Conservation (phyloP, 2,797 vertebrate species). For the Chloroceryle inda region DNA sequence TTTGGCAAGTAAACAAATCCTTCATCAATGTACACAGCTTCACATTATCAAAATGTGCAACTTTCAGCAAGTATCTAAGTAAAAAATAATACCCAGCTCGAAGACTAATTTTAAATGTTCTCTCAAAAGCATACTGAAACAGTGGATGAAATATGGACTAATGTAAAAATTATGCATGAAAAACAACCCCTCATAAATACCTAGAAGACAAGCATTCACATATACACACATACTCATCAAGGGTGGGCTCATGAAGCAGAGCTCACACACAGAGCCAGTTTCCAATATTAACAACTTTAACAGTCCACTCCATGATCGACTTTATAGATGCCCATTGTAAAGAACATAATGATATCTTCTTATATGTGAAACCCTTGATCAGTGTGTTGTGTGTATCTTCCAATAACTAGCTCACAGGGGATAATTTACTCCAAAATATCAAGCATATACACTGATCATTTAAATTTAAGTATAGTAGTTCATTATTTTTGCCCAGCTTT, state of each 20-base stretch:
- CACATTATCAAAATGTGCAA: background rate
- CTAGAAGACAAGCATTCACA: background rate
- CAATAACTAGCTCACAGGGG: background rate
- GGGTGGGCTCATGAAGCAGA: background rate
- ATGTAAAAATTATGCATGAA: background rate
- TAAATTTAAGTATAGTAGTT: background rate
- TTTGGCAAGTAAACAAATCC: background rate
- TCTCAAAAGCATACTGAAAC: background rate
- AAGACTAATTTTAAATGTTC: background rate
- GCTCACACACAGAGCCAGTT: background rate
- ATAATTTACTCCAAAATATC: background rate
- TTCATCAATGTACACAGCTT: background rate
- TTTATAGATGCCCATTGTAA: background rate
- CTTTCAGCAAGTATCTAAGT: background rate
- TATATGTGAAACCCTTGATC: background rate
- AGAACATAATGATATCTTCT: background rate
- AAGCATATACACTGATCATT: background rate
- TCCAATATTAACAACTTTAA: background rate
- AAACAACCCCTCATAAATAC: background rate
- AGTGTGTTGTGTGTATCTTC: background rate
- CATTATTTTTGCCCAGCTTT: background rate
- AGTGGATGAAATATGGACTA: background rate
- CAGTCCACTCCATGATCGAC: background rate
- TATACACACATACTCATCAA: background rate
- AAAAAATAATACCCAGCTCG: background rate